Evolutionary conservation across 2,888 invertebrate species (phyloP).

Genomic region (Apotomis capreana): DNA sequence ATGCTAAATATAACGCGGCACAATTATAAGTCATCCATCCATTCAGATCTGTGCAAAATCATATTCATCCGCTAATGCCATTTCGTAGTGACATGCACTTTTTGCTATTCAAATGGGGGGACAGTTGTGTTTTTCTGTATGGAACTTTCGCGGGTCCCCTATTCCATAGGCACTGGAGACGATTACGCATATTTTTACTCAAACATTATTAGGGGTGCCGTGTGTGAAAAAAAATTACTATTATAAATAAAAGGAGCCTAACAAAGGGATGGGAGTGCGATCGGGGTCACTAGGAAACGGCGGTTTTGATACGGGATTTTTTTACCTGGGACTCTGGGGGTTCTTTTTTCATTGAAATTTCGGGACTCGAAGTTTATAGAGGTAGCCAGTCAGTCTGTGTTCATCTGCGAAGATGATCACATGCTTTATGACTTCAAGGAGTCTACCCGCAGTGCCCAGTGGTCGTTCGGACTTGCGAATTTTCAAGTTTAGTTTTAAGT

Average conservation of each 20-base stretch:
- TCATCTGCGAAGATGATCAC: slow-evolving; percentile 83
- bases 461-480: slow-evolving; percentile 53
- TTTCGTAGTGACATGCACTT: slow-evolving; percentile 81
- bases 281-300: slow-evolving; percentile 84
- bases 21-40: slow-evolving; percentile 82
- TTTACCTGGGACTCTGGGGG: slow-evolving; percentile 78
- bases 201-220: slow-evolving; percentile 80
- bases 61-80: slow-evolving; percentile 81
- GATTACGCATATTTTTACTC: slow-evolving; percentile 82
- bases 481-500: slow-evolving; percentile 39
- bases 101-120: slow-evolving; percentile 82
- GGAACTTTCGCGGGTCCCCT: slow-evolving; percentile 58
- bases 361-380: slow-evolving; percentile 69
- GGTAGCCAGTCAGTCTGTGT: slow-evolving; percentile 82
- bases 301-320: slow-evolving; percentile 82
- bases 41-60: slow-evolving; percentile 78
- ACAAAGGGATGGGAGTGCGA: slow-evolving; percentile 82
- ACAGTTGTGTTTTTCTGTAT: slow-evolving; percentile 77
- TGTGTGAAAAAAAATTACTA: slow-evolving; percentile 82
- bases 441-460: slow-evolving; percentile 66
- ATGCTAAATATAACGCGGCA: slow-evolving; percentile 79
- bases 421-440: slow-evolving; percentile 70
- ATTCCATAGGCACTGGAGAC: slow-evolving; percentile 57
- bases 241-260: slow-evolving; percentile 80
- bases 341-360: slow-evolving; percentile 74